These are phyloP conservation scores for Aleiodes leptofemur DNA, from an alignment of 2,888 invertebrate species.

Conservation along the genomic window DNA sequence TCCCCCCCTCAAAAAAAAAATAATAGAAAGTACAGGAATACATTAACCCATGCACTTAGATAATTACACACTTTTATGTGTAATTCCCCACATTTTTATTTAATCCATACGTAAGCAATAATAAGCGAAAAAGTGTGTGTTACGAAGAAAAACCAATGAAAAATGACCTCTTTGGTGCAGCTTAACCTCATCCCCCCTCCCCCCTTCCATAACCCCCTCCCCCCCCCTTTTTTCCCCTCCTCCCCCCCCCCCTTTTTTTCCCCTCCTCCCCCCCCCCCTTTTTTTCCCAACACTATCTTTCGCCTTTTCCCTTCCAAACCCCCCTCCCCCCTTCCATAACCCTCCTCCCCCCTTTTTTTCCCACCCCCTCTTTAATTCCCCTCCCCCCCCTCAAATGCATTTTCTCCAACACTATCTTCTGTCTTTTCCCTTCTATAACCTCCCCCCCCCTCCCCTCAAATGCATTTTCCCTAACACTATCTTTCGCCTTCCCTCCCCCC, in stretches of 20 bases:
- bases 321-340: constrained; percentile 7
- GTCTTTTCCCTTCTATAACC: no score
- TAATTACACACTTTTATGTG: no score
- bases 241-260: no score
- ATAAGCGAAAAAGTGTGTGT: constrained; percentile 60
- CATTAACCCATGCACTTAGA: no score
- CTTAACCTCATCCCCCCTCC: constrained; percentile 34
- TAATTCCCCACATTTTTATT: constrained; percentile 47
- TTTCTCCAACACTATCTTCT: constrained; percentile 37
- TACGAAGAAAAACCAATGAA: constrained; percentile 10
- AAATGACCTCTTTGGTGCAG: constrained; percentile 45
- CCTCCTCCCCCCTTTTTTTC: neutral
- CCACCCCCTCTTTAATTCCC: no score
- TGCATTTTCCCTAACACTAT: constrained; percentile 34
- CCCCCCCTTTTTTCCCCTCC: no score
- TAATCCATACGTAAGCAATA: constrained; percentile 67
- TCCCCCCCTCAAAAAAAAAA: no score
- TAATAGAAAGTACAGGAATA: no score
- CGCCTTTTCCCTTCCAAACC: neutral
- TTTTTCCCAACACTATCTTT: constrained; percentile 33
- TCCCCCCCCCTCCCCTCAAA: constrained; percentile 30
- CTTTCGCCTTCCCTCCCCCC: constrained; percentile 8
- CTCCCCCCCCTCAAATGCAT: constrained; percentile 61
- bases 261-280: constrained; percentile 27
- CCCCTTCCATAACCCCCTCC: no score